Percentiles rank a stretch among this genome's conserved stretches.
These are phyloP conservation scores for Pagrus major DNA, from an alignment of 2,113 vertebrate genomes.

Conservation along the genomic window DNA sequence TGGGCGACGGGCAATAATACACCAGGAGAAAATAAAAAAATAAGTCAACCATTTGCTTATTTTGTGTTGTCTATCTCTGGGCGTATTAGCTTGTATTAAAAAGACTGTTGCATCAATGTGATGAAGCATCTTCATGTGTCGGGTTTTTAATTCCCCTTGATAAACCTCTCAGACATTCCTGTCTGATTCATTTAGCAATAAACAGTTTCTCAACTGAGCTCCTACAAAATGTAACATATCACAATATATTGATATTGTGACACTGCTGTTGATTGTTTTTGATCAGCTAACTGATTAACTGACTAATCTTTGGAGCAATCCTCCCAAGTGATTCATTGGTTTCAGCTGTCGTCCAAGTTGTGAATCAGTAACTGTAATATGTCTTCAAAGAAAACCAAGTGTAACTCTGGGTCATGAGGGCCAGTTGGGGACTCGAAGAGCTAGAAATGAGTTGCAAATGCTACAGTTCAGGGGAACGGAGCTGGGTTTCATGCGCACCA, in stretches of 20 bases:
- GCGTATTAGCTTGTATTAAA: neutral
- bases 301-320: constrained; percentile 33
- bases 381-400: constrained; percentile 56
- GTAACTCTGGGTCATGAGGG: constrained; percentile 30
- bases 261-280: constrained; percentile 22
- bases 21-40: neutral
- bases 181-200: neutral
- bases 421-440: constrained; percentile 14
- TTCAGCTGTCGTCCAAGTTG: constrained; percentile 52
- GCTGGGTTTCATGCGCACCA: constrained; percentile 34
- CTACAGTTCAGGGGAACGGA: constrained; percentile 7
- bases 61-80: neutral
- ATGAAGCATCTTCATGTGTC: neutral
- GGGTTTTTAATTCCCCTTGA: neutral
- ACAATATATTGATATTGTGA: neutral
- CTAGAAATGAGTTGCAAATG: constrained; percentile 49
- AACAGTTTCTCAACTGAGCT: constrained; percentile 19
- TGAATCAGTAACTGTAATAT: constrained; percentile 28
- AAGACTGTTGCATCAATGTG: neutral
- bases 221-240: neutral
- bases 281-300: constrained; percentile 18
- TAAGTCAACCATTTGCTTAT: neutral
- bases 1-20: neutral
- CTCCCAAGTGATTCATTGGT: constrained; percentile 50
- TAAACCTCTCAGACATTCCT: constrained; percentile 6